These are phyloP conservation scores for Tetragnatha montana DNA, from an alignment of 2,888 invertebrate species.

Conservation along the genomic window DNA sequence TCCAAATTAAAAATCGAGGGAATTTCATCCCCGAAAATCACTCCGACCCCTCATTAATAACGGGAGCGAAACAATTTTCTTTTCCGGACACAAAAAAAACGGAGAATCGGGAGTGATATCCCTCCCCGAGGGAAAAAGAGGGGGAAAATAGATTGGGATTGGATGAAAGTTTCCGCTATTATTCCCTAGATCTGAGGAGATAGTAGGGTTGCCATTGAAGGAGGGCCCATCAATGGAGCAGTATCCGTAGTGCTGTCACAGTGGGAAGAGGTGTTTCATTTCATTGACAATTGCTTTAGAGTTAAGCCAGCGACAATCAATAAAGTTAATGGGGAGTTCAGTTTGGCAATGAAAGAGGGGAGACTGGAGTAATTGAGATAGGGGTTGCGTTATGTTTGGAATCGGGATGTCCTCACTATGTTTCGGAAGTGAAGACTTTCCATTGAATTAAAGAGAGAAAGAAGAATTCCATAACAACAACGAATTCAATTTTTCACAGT, in stretches of 20 bases:
- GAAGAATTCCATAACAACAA: no score
- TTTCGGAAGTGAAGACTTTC: no score
- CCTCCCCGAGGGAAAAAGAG: constrained; percentile 9
- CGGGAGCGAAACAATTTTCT: constrained; percentile 18
- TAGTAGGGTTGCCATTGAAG: background rate
- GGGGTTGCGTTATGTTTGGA: no score
- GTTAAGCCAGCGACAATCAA: no score
- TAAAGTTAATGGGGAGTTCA: no score
- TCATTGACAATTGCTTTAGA: no score
- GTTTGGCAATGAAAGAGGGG: no score
- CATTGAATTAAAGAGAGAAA: no score
- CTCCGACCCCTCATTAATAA: constrained; percentile 6
- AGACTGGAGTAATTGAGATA: no score
- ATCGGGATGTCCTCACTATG: no score
- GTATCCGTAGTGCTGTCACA: constrained; percentile 37
- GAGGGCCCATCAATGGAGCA: constrained; percentile 31
- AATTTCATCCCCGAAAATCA: background rate
- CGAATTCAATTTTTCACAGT: no score
- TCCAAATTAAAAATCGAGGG: background rate
- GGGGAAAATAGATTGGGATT: constrained; percentile 34
- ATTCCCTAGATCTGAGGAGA: constrained; percentile 20
- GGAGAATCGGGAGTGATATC: background rate
- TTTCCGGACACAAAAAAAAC: background rate
- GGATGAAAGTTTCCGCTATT: constrained; percentile 55
- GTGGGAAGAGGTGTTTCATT: no score